Conservation (phyloP, 1,140 invertebrate species). For the Drosophila carrolli region DNA sequence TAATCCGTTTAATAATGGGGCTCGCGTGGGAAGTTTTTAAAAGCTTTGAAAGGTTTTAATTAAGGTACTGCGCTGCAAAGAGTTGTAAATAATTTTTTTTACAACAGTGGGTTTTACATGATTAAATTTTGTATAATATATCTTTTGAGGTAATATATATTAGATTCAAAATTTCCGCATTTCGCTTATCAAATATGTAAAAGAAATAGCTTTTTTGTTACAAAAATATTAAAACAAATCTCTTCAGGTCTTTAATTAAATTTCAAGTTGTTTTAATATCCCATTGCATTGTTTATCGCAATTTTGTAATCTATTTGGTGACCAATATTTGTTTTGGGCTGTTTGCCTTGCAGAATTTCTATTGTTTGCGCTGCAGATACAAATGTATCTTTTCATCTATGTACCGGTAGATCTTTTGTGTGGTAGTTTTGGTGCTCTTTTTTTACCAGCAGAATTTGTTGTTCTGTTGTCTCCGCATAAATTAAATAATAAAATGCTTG, state of each 20-base stretch:
- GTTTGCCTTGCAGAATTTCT: constrained; percentile 14
- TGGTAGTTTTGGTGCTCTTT: constrained; percentile 51
- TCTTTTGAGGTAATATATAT: no score
- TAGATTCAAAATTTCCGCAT: no score
- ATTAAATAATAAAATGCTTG: constrained; percentile 81
- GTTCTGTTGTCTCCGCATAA: constrained; percentile 71
- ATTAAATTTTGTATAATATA: no score
- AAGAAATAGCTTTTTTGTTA: no score
- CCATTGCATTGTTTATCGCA: neutral
- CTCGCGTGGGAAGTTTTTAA: neutral
- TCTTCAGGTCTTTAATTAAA: neutral
- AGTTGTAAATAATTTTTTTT: no score
- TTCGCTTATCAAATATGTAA: no score
- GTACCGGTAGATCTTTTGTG: constrained; percentile 21
- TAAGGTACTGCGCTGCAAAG: no score
- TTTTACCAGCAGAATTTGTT: constrained; percentile 63
- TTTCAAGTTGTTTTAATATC: neutral
- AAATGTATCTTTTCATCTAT: constrained; percentile 53
- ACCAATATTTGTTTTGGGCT: constrained; percentile 3
- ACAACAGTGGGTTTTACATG: no score
- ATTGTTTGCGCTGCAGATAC: constrained; percentile 52
- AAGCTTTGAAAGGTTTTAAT: neutral
- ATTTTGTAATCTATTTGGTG: constrained; percentile 1
- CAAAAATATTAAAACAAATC: no score
- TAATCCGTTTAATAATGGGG: constrained; percentile 4